These are phyloP conservation scores for Hypena proboscidalis DNA, from an alignment of 2,888 invertebrate genomes.

Conservation along the genomic window DNA sequence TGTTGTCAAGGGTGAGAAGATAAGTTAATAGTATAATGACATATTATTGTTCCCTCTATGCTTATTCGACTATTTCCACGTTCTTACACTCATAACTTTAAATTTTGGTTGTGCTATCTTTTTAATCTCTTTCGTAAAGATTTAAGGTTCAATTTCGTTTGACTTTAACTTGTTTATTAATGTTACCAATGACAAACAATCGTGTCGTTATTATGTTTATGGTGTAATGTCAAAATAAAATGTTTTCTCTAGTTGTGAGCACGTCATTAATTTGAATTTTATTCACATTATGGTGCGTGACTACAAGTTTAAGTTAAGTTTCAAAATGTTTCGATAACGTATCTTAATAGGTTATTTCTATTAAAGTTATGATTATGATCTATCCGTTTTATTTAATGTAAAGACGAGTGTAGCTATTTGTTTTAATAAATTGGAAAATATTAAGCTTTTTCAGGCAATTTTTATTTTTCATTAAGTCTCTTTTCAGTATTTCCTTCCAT, in stretches of 20 bases:
- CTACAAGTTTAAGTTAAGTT: constrained; percentile 56
- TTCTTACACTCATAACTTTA: constrained; percentile 57
- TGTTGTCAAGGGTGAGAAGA: constrained; percentile 84
- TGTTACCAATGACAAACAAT: constrained; percentile 61
- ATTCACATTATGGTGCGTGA: constrained; percentile 71
- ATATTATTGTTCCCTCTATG: constrained; percentile 73
- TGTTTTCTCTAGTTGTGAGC: constrained; percentile 68
- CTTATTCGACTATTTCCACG: constrained; percentile 68
- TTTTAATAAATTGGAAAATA: no score
- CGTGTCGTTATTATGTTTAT: constrained; percentile 74
- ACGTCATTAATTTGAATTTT: constrained; percentile 76
- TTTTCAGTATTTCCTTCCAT: no score
- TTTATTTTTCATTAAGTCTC: no score
- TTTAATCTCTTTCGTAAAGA: constrained; percentile 18
- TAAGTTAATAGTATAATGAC: constrained; percentile 84
- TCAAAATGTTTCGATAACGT: constrained; percentile 60
- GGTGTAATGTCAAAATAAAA: constrained; percentile 78
- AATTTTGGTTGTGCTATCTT: constrained; percentile 31
- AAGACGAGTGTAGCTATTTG: constrained; percentile 7
- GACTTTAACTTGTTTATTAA: constrained; percentile 9
- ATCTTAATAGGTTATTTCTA: constrained; percentile 57
- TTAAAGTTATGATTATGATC: constrained; percentile 35
- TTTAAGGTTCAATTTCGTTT: constrained; percentile 40
- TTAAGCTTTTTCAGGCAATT: no score
- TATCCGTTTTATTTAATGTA: constrained; percentile 12